Evolutionary conservation across 2,797 vertebrate genomes (phyloP).

Genomic region (Trachurus trachurus): DNA sequence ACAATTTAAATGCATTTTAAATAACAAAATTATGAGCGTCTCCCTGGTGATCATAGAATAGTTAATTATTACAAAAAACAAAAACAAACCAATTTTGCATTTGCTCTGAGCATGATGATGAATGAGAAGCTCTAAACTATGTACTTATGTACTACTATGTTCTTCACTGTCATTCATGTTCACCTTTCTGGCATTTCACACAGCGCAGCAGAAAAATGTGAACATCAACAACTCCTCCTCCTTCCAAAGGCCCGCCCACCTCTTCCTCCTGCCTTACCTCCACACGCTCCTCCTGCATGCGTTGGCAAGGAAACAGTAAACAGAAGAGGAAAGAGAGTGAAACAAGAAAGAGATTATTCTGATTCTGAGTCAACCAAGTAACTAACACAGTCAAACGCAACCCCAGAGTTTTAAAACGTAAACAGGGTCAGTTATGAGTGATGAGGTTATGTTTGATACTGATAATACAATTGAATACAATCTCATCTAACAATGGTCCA

Average conservation of each 20-base stretch:
- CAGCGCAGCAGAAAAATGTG: too few species aligned
- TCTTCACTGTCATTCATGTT: not conserved
- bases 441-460: not conserved
- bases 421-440: too few species aligned
- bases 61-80: constrained; percentile 5
- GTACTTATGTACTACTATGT: not conserved
- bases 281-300: too few species aligned
- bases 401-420: too few species aligned
- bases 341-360: too few species aligned
- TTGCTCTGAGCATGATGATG: not conserved
- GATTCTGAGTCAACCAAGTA: too few species aligned
- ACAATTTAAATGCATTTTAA: constrained; percentile 17
- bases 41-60: not conserved
- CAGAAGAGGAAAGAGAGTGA: too few species aligned
- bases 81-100: not conserved
- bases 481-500: not conserved
- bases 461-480: not conserved
- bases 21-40: constrained; percentile 11
- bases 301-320: too few species aligned
- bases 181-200: not conserved
- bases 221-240: not conserved
- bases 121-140: not conserved
- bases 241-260: too few species aligned
- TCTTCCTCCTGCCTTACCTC: too few species aligned
- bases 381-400: too few species aligned